Evolutionary conservation across 2,113 vertebrate genomes (phyloP), one percentile per base, ranked within the genome.

Genomic region (Nansenia antarctica): DNA sequence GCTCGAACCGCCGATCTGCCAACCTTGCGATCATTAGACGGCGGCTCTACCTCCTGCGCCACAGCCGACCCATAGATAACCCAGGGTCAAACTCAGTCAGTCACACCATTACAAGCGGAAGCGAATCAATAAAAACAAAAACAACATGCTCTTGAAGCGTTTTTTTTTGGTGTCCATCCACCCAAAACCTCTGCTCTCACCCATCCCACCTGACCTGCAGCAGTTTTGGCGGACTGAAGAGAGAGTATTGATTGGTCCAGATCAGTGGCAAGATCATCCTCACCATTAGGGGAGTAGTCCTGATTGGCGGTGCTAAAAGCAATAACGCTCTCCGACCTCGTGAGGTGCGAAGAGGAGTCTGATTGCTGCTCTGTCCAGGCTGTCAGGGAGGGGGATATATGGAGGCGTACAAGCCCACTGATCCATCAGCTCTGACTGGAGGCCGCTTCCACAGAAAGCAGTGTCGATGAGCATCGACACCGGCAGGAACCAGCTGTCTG

Each of bases 251-350:
- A 55, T 67, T 30, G 22, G 24, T 49, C 47, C n/a, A 14, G 20
- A 85, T 83, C 82, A 62, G 73, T 74, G 79, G 80, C 79, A 54
- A 86, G 82, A 64, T 30, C 68, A 70, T 69, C 77, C 60, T 77
- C 52, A 55, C 67, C 66, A 71, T 78, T 71, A 69, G 68, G 49
- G 70, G 68, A 65, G 35, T 49, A 71, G 20, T 26, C 27, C 9
- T 61, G 70, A 79, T 63, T 72, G 74, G 67, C 70, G 72, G 53
- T 24, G 73, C 53, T 70, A 49, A 79, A 67, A 79, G 69, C 71
- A 70, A 81, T 82, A 69, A 79, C 37, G 76, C 37, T 67, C 72
- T 61, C 69, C 57, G 24, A 47, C 49, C 45, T 63, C 62, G 53
- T 57, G 62, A 62, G 39, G 61, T 73, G 65, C 24, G 65, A 58